Evolutionary conservation across 1,140 invertebrate species (phyloP).

Genomic region (Cotesia typhae): DNA sequence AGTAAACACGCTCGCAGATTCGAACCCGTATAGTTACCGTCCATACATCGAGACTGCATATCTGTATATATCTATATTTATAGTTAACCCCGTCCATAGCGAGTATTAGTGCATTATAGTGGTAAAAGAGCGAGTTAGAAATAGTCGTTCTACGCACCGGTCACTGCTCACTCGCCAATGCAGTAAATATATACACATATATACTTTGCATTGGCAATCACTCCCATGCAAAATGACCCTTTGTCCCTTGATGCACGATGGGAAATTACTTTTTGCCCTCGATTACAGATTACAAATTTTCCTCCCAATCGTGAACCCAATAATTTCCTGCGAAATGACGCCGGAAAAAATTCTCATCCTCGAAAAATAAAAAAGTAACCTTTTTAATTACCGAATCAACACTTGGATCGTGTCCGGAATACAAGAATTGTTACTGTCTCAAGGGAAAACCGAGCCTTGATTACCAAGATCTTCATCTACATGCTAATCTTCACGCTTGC

Average conservation of each 20-base stretch:
- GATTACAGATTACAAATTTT: slow-evolving; percentile 63
- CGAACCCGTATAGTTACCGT: no score
- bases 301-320: slow-evolving; percentile 46
- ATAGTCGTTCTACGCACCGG: slow-evolving; percentile 63
- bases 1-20: no score
- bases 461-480: slow-evolving; percentile 67
- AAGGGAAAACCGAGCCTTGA: slow-evolving; percentile 58
- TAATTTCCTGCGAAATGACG: slow-evolving; percentile 49
- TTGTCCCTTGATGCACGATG: slow-evolving; percentile 58
- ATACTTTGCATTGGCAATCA: slow-evolving; percentile 34
- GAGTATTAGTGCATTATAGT: slow-evolving; percentile 9
- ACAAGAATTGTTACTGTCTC: slow-evolving; percentile 62
- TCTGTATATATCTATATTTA: no score
- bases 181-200: not conserved
- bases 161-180: slow-evolving; percentile 56
- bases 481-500: slow-evolving; percentile 56
- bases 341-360: not conserved
- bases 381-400: slow-evolving; percentile 32
- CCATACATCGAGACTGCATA: no score
- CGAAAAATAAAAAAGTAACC: slow-evolving; percentile 2
- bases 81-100: no score
- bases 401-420: slow-evolving; percentile 38
- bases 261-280: slow-evolving; percentile 66
- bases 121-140: slow-evolving; percentile 33
- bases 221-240: slow-evolving; percentile 64